Evolutionary conservation across 2,888 invertebrate genomes (phyloP).

Genomic region (Callosobruchus maculatus): DNA sequence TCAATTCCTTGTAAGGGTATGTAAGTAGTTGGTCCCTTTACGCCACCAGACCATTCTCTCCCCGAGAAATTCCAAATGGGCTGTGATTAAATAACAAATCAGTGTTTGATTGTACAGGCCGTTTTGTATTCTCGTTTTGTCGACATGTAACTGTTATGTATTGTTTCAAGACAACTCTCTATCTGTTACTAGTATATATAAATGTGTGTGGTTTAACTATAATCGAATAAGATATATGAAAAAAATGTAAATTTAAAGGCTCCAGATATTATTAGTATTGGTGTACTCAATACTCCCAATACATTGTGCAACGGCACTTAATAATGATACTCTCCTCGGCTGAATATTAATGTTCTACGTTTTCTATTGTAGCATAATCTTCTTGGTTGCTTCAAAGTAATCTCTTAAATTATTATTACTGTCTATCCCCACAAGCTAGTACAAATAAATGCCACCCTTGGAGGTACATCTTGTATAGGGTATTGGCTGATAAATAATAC

Average conservation of each 20-base stretch:
- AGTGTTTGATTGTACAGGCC: constrained; percentile 69
- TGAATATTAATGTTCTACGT: too few relatives aligned
- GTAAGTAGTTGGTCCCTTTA: constrained; percentile 26
- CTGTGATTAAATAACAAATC: constrained; percentile 70
- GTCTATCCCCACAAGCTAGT: too few relatives aligned
- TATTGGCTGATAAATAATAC: too few relatives aligned
- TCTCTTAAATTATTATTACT: too few relatives aligned
- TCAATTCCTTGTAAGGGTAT: not conserved
- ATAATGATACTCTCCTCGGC: too few relatives aligned
- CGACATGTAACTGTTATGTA: constrained; percentile 28
- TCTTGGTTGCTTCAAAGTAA: too few relatives aligned
- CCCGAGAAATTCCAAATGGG: constrained; percentile 72
- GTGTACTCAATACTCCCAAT: not conserved
- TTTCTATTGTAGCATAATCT: too few relatives aligned
- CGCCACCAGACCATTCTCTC: constrained; percentile 40
- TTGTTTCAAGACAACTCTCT: constrained; percentile 47
- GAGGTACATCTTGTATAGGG: too few relatives aligned
- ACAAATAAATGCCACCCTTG: too few relatives aligned
- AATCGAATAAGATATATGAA: constrained; percentile 29
- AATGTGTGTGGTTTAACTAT: constrained; percentile 37
- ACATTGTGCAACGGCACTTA: not conserved
- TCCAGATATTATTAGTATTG: not conserved
- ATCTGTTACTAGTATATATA: constrained; percentile 38
- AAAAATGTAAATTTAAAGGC: not conserved
- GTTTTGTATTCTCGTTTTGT: constrained; percentile 57